Evolutionary conservation across 2,113 vertebrate species (phyloP), one percentile per base, ranked within the genome.

Genomic region (Microcebus jonahi): DNA sequence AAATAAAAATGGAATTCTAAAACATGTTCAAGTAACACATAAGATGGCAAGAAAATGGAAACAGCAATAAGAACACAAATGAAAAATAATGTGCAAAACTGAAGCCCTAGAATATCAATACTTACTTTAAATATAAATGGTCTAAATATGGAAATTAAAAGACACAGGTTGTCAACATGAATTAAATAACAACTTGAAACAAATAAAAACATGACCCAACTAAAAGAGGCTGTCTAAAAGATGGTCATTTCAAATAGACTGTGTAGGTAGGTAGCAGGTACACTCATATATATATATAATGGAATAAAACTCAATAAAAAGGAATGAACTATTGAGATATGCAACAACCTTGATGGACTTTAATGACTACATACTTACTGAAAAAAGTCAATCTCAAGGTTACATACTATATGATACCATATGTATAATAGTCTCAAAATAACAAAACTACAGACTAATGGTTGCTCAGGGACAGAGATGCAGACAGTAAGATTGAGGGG

Each of bases 401-500:
- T 77, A 10, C 1, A 34, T 31, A 29, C 3, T 61, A 0, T 45
- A 55, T 63, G 17, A 59, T 18, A 39, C 1, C 36, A 65, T 3
- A 53, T 17, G 15, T 61, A 42, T 12, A 42, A 50, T 36, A 50
- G 23, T 65, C n/a, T 59, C 25, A 48, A 67, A 79, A 17, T 27
- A 17, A 23, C n/a, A 45, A 15, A 82, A 25, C 23, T 2, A 20
- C 25, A 23, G 34, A 76, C 31, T 12, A n/a, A 10, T 36, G 17
- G 4, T 23, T 77, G 5, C 27, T 8, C 42, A 17, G 23, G 14
- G 11, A 29, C 1, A 10, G 25, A 27, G 14, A 3, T 20, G 3
- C 3, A 13, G 9, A 42, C 2, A 42, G 39, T 50, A 6, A 18
- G 3, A 39, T 1, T 53, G 29, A 2, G 9, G 1, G 10, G 31